These are phyloP conservation scores for Rhinogobius similis DNA, from an alignment of 2,113 vertebrate genomes.

Conservation along the genomic window DNA sequence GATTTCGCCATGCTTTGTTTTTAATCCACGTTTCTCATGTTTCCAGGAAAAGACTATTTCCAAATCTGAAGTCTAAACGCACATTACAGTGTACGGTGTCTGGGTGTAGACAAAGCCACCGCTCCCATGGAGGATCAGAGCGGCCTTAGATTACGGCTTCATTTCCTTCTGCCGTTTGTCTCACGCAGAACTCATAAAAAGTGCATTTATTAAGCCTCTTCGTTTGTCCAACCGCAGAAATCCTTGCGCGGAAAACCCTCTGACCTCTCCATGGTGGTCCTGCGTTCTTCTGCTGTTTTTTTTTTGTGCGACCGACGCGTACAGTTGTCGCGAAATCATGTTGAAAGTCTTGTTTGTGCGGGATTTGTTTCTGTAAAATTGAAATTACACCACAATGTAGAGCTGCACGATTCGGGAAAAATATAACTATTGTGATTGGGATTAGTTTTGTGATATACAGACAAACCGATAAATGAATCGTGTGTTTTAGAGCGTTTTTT, in stretches of 20 bases:
- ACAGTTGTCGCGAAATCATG: no score
- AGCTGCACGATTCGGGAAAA: no score
- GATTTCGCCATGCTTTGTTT: neutral
- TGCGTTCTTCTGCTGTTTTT: no score
- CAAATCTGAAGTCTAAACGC: neutral
- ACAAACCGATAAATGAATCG: no score
- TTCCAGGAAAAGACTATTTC: neutral
- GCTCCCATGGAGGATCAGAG: neutral
- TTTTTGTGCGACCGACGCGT: no score
- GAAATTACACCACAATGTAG: no score
- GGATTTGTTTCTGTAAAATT: no score
- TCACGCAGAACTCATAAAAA: slow-evolving; percentile 5
- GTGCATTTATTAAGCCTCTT: slow-evolving; percentile 10
- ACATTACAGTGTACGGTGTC: neutral
- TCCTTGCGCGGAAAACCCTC: slow-evolving; percentile 29
- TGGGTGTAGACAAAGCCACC: neutral
- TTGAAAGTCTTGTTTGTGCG: no score
- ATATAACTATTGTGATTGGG: no score
- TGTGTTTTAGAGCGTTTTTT: no score
- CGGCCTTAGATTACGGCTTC: slow-evolving; percentile 6
- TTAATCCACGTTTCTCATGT: neutral
- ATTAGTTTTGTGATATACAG: no score
- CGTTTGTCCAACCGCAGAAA: no score
- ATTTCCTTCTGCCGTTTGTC: slow-evolving; percentile 20
- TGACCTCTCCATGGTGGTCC: slow-evolving; percentile 11